Base-by-base conservation (phyloP, 2,888 invertebrate species). In the Leptinotarsa tumamoca region DNA sequence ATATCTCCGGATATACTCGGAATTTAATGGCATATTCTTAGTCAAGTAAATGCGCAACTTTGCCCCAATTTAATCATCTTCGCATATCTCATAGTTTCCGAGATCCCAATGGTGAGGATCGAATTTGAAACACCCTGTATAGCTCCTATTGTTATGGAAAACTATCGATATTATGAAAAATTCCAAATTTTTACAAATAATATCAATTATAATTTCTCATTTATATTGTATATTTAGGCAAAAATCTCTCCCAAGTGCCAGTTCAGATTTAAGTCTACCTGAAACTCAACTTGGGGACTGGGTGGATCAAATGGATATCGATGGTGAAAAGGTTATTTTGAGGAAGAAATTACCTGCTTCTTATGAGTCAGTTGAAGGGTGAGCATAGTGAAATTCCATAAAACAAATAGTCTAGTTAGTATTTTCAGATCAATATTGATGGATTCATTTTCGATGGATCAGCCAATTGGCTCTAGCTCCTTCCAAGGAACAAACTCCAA, bases 211-310 rank as follows among this genome's bases (percentile, higher is more conserved):
- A 17, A n/a, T n/a, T 15, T n/a, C n/a, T 52, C 52, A n/a, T 52
- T 4, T 15, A 52, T n/a, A 52, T 52, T 15, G 3, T 52, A 52
- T 52, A 17, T 52, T 49, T 84, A 90, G 94, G 15, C 95, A 95
- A 90, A 93, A 93, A 68, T 95, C 95, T 7, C 88, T 95, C 81
- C 95, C 95, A 0, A 95, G 95, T 85, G 94, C 93, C 23, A 92
- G 92, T 74, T 92, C 93, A 0, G 94, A 94, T 79, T 87, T 92
- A n/a, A 93, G 92, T 82, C 88, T 92, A 52, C 91, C 91, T 1
- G 92, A 92, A 81, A 89, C 89, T 7, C 84, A 85, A 68, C 82
- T 91, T 23, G 79, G 71, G 3, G 91, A 91, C 83, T 93, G 93
- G 92, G 91, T 91, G 3, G 90, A 91, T 63, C 90, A 91, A 56